Evolutionary conservation across 2,797 vertebrate genomes (phyloP).

Genomic region (Myiotriccus ornatus): DNA sequence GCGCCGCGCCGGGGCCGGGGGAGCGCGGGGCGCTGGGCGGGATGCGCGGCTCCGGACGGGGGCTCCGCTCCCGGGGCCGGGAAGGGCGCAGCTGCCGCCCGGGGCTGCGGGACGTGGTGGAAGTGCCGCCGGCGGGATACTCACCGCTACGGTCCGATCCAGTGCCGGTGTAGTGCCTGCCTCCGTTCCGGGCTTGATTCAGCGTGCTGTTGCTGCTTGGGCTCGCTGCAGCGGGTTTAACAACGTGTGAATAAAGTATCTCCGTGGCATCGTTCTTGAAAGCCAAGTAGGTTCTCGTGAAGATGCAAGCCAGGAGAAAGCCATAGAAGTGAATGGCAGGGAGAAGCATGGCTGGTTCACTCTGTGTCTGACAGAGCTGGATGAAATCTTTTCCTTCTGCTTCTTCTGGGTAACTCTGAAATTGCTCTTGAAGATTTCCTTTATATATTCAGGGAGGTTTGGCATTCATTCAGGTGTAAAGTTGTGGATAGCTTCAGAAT

Average conservation of each 20-base stretch:
- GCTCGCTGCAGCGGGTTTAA: conserved; percentile 74
- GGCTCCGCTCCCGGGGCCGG: neutral
- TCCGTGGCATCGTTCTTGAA: conserved; percentile 95
- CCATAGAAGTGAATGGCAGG: conserved; percentile 79
- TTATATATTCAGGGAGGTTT: conserved; percentile 81
- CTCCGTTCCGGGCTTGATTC: conserved; percentile 91
- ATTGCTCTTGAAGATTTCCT: conserved; percentile 68
- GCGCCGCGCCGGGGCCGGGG: neutral
- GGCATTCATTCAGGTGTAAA: conserved; percentile 88
- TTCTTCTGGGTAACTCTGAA: conserved; percentile 70
- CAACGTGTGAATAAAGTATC: conserved; percentile 84
- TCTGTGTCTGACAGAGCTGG: conserved; percentile 39
- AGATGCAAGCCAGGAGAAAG: conserved; percentile 82
- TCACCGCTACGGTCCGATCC: conserved; percentile 85
- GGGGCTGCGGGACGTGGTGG: neutral
- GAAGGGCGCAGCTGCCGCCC: neutral
- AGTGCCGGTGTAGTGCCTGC: conserved; percentile 77
- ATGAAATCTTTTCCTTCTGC: conserved; percentile 54
- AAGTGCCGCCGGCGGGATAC: conserved; percentile 56
- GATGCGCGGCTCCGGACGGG: neutral
- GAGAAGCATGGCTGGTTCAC: conserved; percentile 79
- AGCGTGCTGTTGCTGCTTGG: conserved; percentile 86
- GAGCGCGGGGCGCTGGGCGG: neutral
- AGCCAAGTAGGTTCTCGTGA: conserved; percentile 83
- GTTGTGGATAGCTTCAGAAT: conserved; percentile 78